These are phyloP conservation scores for Branchellion lobata DNA, from an alignment of 2,888 invertebrate genomes.

Conservation along the genomic window DNA sequence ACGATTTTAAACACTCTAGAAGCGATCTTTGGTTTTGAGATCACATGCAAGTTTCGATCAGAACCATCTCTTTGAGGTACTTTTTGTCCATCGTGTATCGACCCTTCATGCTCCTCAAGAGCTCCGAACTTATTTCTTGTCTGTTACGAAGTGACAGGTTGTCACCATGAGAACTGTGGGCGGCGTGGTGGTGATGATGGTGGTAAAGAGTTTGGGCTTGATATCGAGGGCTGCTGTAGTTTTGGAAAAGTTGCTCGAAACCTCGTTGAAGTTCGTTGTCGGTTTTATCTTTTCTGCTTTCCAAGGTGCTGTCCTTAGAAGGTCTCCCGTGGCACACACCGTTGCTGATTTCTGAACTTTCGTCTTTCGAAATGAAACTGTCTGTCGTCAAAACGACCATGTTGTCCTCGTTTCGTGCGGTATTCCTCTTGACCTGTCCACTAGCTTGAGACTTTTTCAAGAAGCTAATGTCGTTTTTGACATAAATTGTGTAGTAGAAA, in stretches of 20 bases:
- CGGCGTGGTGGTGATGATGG: background rate
- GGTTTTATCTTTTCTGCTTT: background rate
- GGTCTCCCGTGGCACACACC: background rate
- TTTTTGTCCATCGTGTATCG: background rate
- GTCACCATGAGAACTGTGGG: background rate
- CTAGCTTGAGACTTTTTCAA: background rate
- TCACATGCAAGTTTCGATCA: constrained; percentile 12
- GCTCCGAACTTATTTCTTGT: background rate
- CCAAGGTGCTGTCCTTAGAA: background rate
- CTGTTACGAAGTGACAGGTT: background rate
- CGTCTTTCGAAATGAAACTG: constrained; percentile 16
- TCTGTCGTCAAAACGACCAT: background rate
- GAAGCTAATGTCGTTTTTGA: background rate
- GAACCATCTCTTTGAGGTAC: background rate
- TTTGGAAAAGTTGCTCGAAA: background rate
- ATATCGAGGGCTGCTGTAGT: background rate
- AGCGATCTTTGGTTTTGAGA: no score
- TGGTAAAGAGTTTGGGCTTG: no score
- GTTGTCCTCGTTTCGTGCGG: background rate
- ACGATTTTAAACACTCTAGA: no score
- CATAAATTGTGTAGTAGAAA: background rate
- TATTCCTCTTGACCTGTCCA: background rate
- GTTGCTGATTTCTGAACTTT: constrained; percentile 4
- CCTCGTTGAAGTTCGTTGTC: background rate
- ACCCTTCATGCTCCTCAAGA: background rate